Conservation (phyloP, 2,797 vertebrate genomes). For the Sebastolobus altivelis region DNA sequence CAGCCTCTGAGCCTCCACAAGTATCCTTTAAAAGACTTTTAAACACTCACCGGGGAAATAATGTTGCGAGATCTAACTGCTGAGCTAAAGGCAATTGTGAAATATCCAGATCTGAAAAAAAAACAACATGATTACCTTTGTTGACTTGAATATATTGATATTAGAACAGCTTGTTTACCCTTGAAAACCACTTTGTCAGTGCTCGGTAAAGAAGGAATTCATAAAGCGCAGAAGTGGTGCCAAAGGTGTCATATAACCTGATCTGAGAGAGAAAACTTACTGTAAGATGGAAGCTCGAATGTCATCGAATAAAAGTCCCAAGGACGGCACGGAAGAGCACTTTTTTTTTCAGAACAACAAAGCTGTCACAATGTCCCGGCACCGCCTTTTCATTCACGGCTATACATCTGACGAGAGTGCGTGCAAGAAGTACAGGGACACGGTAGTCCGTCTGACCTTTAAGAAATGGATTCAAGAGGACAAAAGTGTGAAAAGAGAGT, state of each 20-base stretch:
- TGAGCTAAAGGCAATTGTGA: conserved; percentile 59
- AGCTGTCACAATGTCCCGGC: conserved; percentile 29
- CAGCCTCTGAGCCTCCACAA: conserved; percentile 52
- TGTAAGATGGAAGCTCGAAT: conserved; percentile 35
- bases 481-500: conserved; percentile 25
- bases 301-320: conserved; percentile 44
- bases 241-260: conserved; percentile 47
- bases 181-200: conserved; percentile 36
- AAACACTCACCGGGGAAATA: conserved; percentile 68
- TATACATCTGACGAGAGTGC: conserved; percentile 48
- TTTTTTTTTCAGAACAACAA: conserved; percentile 32
- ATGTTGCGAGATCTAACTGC: conserved; percentile 57
- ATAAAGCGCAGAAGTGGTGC: conserved; percentile 36
- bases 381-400: conserved; percentile 38
- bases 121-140: conserved; percentile 52
- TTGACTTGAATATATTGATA: conserved; percentile 64
- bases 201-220: conserved; percentile 40
- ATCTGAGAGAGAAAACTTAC: conserved; percentile 46
- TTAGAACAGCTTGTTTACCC: conserved; percentile 35
- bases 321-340: conserved; percentile 15
- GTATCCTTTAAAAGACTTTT: conserved; percentile 67
- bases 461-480: conserved; percentile 36
- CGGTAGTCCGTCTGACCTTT: conserved; percentile 60
- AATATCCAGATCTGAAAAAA: conserved; percentile 53
- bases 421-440: conserved; percentile 24